Evolutionary conservation across 2,113 vertebrate genomes (phyloP).

Genomic region (Vulpes vulpes): DNA sequence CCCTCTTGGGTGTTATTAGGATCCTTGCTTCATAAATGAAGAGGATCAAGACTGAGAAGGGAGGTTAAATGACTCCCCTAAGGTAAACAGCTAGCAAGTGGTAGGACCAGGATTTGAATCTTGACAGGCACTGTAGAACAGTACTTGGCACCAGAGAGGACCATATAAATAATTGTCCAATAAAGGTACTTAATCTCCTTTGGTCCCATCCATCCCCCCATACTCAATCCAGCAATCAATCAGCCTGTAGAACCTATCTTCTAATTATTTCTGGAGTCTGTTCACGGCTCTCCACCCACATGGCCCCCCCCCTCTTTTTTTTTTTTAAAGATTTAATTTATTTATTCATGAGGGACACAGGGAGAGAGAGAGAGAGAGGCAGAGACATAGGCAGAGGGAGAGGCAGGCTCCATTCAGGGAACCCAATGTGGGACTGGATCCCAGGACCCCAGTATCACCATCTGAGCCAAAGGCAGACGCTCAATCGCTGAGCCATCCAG

Average conservation of each 20-base stretch:
- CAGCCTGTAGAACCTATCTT: not conserved
- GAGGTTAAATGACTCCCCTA: not conserved
- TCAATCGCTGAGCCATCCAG: too few relatives aligned
- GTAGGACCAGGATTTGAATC: not conserved
- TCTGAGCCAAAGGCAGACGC: too few relatives aligned
- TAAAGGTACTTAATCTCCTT: slow-evolving; percentile 4
- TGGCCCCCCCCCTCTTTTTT: not conserved
- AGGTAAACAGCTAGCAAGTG: slow-evolving; percentile 39
- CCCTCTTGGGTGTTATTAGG: not conserved
- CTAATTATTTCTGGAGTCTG: slow-evolving; percentile 22
- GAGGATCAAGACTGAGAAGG: slow-evolving; percentile 37
- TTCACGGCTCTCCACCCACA: not conserved
- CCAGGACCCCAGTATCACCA: too few relatives aligned
- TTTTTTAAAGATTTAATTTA: too few relatives aligned
- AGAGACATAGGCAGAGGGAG: too few relatives aligned
- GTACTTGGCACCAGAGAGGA: not conserved
- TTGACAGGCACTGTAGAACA: not conserved
- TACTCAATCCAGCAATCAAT: not conserved
- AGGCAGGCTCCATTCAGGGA: too few relatives aligned
- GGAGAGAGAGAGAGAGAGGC: too few relatives aligned
- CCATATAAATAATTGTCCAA: slow-evolving; percentile 29
- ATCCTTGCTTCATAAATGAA: slow-evolving; percentile 4
- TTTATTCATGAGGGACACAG: too few relatives aligned
- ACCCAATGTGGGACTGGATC: too few relatives aligned
- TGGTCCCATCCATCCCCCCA: not conserved